phyloP scores from a whole-genome alignment of 2,888 invertebrate genomes.

The Cabera pusaria region DNA sequence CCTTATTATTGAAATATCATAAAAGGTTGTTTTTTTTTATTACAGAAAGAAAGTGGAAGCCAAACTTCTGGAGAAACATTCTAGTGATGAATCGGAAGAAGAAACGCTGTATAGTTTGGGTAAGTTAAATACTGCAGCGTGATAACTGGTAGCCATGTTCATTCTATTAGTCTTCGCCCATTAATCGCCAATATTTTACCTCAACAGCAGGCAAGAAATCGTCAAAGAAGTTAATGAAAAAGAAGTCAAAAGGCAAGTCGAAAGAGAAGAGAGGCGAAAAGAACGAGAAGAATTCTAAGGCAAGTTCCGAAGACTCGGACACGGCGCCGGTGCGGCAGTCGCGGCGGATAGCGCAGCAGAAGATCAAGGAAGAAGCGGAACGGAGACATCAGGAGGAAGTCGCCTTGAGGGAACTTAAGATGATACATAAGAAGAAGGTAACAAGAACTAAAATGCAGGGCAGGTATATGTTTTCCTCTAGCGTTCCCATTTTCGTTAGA shows the following conservation, averaged over 20 bases:
- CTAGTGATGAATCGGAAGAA: conserved; percentile 79
- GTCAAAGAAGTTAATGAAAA: conserved; percentile 59
- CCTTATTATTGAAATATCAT: too few relatives aligned
- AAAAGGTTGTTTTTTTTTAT: too few relatives aligned
- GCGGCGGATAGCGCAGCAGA: conserved; percentile 92
- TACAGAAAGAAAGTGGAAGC: conserved; percentile 83
- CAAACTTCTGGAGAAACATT: conserved; percentile 74
- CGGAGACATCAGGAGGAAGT: conserved; percentile 89
- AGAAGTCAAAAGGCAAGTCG: conserved; percentile 41
- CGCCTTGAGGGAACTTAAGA: conserved; percentile 86
- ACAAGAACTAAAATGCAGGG: too few relatives aligned
- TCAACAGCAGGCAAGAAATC: conserved; percentile 65
- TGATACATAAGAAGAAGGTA: conserved; percentile 83
- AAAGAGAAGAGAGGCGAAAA: conserved; percentile 36
- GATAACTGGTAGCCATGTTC: too few relatives aligned
- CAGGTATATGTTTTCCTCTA: too few relatives aligned
- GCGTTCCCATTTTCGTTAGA: too few relatives aligned
- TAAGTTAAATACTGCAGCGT: conserved; percentile 41
- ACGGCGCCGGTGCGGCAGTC: conserved; percentile 88
- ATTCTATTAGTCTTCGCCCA: too few relatives aligned
- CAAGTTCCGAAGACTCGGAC: conserved; percentile 55
- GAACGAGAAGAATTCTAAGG: conserved; percentile 40
- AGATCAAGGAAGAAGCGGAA: conserved; percentile 93
- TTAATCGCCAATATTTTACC: not conserved
- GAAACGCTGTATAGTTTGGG: conserved; percentile 75